Base-by-base conservation (phyloP, 2,797 vertebrate genomes). In the Iguana delicatissima region DNA sequence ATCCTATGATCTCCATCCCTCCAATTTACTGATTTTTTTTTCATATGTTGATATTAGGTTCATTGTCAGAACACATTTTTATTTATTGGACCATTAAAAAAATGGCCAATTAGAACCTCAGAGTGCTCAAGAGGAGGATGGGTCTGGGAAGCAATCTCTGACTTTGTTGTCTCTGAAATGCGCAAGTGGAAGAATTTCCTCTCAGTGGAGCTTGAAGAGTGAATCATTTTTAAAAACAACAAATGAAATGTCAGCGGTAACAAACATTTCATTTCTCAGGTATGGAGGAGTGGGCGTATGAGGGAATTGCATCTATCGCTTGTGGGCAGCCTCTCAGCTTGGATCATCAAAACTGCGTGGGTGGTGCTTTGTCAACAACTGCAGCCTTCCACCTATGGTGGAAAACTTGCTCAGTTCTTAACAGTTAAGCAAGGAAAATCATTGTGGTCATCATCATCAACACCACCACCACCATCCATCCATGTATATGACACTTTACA, bases 261-360 rank as follows among this genome's bases (percentile, higher is more conserved):
- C 16, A 69, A 57, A 77, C 42, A 38, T 89, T 85, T 89, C 83
- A 85, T 89, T 80, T 79, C 89, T 85, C 89, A 72, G 83, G 35
- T 80, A 80, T 20, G 80, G 42, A 80, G n/a, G 42, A 35, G 83
- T 80, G 20, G 89, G 62, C 1, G 35, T 55, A 22, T 42, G 74
- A 83, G 74, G 20, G 74, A 80, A 89, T 50, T 72, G 18, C 20
- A n/a, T 32, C 35, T 59, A 80, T 72, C 35, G 6, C 52, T 69
- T 89, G 74, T 16, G 35, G 64, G n/a, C 55, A n/a, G 74, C 83
- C 46, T 57, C 89, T 72, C 50, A 72, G 50, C 26, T 46, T 12
- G 29, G 73, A 46, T 72, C 83, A 57, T 85, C 89, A 72, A 80
- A 77, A 72, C 9, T 80, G 89, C 24, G 83, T 89, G 7, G 83